A percentile compares a stretch with the other conserved stretches of the same genome.
Conservation (phyloP, 1,140 invertebrate genomes). For the Conopomorpha cramerella region DNA sequence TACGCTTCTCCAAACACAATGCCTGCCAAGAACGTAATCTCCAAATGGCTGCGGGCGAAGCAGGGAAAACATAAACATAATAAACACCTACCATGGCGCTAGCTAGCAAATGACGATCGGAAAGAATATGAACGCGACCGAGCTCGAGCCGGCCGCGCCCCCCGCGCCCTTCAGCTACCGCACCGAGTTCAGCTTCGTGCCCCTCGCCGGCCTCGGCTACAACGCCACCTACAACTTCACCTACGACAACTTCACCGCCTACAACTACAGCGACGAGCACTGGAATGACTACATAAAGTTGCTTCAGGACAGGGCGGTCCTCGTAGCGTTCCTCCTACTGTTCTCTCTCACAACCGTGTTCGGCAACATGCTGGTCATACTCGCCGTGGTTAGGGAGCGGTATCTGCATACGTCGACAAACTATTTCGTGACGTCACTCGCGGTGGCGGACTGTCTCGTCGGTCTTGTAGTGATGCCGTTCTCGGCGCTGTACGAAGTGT, state of each 20-base stretch:
- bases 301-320: slow-evolving; percentile 70
- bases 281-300: slow-evolving; percentile 56
- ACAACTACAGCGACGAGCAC: slow-evolving; percentile 29
- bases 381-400: slow-evolving; percentile 89
- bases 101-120: slow-evolving; percentile 31
- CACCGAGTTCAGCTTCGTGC: too few species aligned
- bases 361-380: slow-evolving; percentile 94
- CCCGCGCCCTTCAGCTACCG: too few species aligned
- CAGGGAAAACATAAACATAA: slow-evolving; percentile 51
- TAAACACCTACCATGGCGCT: slow-evolving; percentile 48
- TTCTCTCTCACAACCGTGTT: slow-evolving; percentile 94
- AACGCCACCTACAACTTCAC: slow-evolving; percentile 31
- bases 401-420: slow-evolving; percentile 94
- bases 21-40: slow-evolving; percentile 48
- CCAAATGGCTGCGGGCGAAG: slow-evolving; percentile 46
- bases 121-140: slow-evolving; percentile 52
- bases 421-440: slow-evolving; percentile 96
- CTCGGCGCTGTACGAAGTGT: slow-evolving; percentile 83
- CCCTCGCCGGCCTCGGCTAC: slow-evolving; percentile 19
- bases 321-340: slow-evolving; percentile 83
- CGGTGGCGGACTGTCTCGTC: slow-evolving; percentile 95
- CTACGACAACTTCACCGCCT: slow-evolving; percentile 26
- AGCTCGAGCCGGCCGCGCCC: slow-evolving; percentile 31
- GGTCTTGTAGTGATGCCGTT: slow-evolving; percentile 98
- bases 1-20: slow-evolving; percentile 33